Evolutionary conservation across 2,888 invertebrate genomes (phyloP), one percentile per base, ranked within the genome.

Genomic region (Polia nebulosa): DNA sequence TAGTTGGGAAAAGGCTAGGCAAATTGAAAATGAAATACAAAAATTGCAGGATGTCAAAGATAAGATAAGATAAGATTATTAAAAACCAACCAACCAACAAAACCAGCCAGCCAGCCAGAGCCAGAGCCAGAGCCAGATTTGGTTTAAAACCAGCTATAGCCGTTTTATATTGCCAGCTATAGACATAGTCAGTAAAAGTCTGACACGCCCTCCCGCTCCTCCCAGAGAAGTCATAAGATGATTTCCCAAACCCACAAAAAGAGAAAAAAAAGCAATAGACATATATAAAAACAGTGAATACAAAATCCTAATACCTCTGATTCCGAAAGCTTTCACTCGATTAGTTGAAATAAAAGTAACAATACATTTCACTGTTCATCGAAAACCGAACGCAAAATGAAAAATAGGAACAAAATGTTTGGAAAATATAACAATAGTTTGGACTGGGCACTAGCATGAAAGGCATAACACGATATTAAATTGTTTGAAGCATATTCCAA

Each of bases 371-470:
- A 34, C 44, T 57, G 52, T 47, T 73, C n/a, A 57, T 52, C 57
- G 53, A 66, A 72, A 66, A 67, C 49, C 45, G 58, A 72, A 76
- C 36, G 39, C 56, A 73, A 68, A 73, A 68, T 44, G 22, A 63
- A 17, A 57, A 68, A 57, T 20, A 58, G n/a, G n/a, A 77, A 61
- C 36, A 68, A 55, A 76, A 69, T 45, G 51, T 53, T 73, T 53
- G 44, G 20, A 56, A 60, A 32, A 68, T 71, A 49, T 71, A 71
- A 55, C 72, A 55, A 49, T 36, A 25, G 25, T 56, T 63, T 29
- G 22, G n/a, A 17, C 25, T 32, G 22, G n/a, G 5, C 15, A 29
- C 34, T 25, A 29, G 27, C 29, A 32, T 27, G 32, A 52, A 32
- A 27, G 20, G 17, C 29, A 20, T n/a, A 20, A 52, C 11, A 32